phyloP scores from a whole-genome alignment of 2,888 invertebrate genomes.

The Lepidochitona cinerea region DNA sequence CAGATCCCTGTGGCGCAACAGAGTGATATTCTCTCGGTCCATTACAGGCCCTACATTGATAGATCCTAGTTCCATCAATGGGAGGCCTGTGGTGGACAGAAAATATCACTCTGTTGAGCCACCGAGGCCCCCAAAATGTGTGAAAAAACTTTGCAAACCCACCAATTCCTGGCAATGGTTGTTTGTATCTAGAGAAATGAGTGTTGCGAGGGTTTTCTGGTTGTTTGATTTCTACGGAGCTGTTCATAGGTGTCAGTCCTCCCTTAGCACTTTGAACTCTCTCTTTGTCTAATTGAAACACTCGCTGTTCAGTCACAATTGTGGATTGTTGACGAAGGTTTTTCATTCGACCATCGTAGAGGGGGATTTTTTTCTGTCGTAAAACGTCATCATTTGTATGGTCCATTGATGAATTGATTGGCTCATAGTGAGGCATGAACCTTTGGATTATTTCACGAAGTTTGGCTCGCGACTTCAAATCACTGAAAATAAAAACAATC shows the following conservation, averaged over 20 bases:
- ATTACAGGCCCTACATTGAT: too few species aligned
- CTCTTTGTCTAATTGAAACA: slow-evolving; percentile 48
- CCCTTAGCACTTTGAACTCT: too few species aligned
- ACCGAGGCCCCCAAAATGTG: too few species aligned
- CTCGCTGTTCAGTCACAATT: slow-evolving; percentile 27
- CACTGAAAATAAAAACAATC: slow-evolving; percentile 36
- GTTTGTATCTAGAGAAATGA: slow-evolving; percentile 40
- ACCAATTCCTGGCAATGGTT: slow-evolving; percentile 39
- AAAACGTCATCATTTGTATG: slow-evolving; percentile 42
- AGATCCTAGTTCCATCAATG: too few species aligned
- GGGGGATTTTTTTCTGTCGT: slow-evolving; percentile 52
- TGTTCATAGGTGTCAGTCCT: too few species aligned
- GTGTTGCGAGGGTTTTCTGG: background rate
- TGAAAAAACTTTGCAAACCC: too few species aligned
- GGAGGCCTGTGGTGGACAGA: too few species aligned
- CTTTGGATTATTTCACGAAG: slow-evolving; percentile 44
- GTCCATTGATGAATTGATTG: slow-evolving; percentile 2
- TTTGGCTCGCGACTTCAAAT: slow-evolving; percentile 47
- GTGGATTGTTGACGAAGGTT: background rate
- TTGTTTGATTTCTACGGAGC: background rate
- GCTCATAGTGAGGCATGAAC: slow-evolving; percentile 37
- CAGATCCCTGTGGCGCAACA: too few species aligned
- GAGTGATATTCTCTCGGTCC: too few species aligned
- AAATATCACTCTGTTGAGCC: too few species aligned
- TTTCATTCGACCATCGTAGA: slow-evolving; percentile 34